Evolutionary conservation across 2,797 vertebrate genomes (phyloP), one percentile per base, ranked within the genome.

Genomic region (Oryzias dopingdopingensis): DNA sequence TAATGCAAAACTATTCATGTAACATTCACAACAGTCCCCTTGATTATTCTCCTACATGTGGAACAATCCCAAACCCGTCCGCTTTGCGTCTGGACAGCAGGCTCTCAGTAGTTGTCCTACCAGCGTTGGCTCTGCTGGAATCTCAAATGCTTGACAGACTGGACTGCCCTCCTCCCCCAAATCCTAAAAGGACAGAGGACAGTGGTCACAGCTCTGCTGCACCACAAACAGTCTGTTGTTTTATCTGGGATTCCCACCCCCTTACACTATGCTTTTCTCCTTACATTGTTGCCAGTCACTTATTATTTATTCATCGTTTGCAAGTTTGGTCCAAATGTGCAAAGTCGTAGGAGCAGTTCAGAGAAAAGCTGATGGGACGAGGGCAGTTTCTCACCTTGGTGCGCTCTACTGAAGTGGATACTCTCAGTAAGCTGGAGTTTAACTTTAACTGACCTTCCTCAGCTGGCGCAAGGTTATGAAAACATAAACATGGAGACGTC

Each of bases 251-350:
- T 49, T 59, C 72, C 61, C 77, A 67, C 79, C 80, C 50, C 69
- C 75, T 53, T 37, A 37, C 32, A 37, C 32, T 12, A 37, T 12
- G 32, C 51, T 44, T 32, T 32, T 37, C 17, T 15, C 32, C 14
- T 48, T 49, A 69, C 76, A 80, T 79, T 79, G 74, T 84, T 75
- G 64, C 72, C n/a, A 26, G 69, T 82, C 73, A 82, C 74, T 91
- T 82, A 90, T 88, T 87, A 92, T 93, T 92, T 80, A 87, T 92
- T 91, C 88, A 89, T 82, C 81, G 72, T 86, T 57, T 61, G 52
- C 20, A 12, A 70, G 78, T 76, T 56, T 55, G 72, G 77, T 61
- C 53, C 58, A 76, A 79, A 79, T 46, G 79, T 64, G 82, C 71
- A 76, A 73, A 76, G 74, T 78, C 78, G 68, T 71, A 57, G 76